Conservation (phyloP, 2,888 invertebrate species). For the Mythimna lalbum region DNA sequence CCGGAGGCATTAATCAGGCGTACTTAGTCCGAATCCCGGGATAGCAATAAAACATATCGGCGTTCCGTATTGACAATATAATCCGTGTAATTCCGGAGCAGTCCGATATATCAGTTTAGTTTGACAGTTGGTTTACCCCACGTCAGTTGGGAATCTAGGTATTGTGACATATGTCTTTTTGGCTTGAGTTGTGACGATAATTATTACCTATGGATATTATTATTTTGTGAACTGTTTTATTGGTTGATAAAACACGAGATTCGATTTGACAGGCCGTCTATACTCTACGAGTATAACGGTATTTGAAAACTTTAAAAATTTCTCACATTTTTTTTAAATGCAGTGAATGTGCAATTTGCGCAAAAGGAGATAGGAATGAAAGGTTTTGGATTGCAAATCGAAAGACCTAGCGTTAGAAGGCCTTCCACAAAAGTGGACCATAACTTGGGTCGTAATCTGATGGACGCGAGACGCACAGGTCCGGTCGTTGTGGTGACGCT, state of each 20-base stretch:
- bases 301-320: too few relatives aligned
- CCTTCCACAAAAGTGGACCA: too few relatives aligned
- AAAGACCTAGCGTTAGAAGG: too few relatives aligned
- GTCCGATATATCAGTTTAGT: constrained; percentile 65
- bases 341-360: too few relatives aligned
- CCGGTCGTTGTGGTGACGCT: too few relatives aligned
- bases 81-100: constrained; percentile 55
- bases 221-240: not conserved
- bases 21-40: constrained; percentile 58
- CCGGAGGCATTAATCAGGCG: constrained; percentile 57
- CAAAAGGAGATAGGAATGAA: too few relatives aligned
- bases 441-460: too few relatives aligned
- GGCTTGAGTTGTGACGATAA: constrained; percentile 4
- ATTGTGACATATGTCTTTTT: constrained; percentile 29
- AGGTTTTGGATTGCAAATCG: too few relatives aligned
- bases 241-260: not conserved
- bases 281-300: too few relatives aligned
- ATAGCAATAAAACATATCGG: constrained; percentile 63
- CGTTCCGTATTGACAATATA: constrained; percentile 62
- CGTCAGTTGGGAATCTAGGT: constrained; percentile 34
- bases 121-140: constrained; percentile 58
- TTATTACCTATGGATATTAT: constrained; percentile 19
- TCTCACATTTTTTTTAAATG: too few relatives aligned
- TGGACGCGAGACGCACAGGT: too few relatives aligned
- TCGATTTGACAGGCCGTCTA: not conserved